Evolutionary conservation across 2,113 vertebrate genomes (phyloP).

Genomic region (Cinclus mexicanus): DNA sequence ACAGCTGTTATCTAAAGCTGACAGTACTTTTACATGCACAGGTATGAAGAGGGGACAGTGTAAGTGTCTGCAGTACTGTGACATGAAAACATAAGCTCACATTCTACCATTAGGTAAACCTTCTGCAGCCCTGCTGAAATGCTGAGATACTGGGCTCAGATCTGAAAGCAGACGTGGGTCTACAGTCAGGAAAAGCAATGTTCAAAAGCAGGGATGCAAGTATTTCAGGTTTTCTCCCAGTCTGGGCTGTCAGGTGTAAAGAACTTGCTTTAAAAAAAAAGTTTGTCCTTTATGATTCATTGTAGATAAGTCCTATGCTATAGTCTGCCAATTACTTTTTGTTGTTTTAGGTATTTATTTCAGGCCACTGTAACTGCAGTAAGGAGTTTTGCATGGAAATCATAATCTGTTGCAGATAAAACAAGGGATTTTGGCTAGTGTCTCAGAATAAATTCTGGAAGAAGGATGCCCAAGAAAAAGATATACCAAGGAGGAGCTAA

Average conservation of each 20-base stretch:
- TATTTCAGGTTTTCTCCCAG: background rate
- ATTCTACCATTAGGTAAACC: background rate
- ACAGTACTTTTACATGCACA: background rate
- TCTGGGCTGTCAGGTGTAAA: background rate
- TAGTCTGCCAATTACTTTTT: background rate
- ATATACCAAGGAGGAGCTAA: background rate
- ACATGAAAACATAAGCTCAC: background rate
- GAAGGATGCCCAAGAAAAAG: background rate
- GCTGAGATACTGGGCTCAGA: background rate
- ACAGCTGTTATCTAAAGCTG: constrained; percentile 17
- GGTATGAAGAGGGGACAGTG: background rate
- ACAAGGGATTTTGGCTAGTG: background rate
- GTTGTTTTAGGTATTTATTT: background rate
- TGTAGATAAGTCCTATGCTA: background rate
- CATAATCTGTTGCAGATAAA: background rate
- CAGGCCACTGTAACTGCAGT: background rate
- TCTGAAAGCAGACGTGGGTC: background rate
- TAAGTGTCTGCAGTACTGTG: background rate
- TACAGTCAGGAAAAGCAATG: background rate
- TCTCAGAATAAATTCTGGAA: background rate
- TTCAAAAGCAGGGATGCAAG: background rate
- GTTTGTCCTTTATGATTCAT: background rate
- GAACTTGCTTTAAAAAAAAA: background rate
- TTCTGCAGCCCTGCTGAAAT: background rate
- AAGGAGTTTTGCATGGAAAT: background rate